phyloP scores from a whole-genome alignment of 1,140 invertebrate genomes.

The Drosophila navojoa region DNA sequence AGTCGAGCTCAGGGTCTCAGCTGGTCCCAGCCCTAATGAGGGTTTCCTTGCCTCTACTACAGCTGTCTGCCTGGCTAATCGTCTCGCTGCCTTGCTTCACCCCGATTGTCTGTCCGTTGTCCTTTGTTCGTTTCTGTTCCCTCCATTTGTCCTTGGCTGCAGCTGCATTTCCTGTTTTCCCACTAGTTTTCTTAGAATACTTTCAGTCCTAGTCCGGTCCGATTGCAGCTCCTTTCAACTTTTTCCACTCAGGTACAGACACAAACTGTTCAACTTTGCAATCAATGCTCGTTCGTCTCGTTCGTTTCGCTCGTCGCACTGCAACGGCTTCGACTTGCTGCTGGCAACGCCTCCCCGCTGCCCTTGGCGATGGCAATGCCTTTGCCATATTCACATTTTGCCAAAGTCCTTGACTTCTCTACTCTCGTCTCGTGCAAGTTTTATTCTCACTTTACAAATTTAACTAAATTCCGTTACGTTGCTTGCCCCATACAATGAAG shows the following conservation, averaged over 20 bases:
- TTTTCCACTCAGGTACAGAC: not conserved
- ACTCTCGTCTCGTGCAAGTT: too few species aligned
- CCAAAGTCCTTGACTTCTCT: too few species aligned
- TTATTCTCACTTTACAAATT: too few species aligned
- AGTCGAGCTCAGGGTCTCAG: not conserved
- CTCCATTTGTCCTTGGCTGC: not conserved
- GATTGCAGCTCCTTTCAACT: not conserved
- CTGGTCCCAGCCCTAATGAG: not conserved
- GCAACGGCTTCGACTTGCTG: not conserved
- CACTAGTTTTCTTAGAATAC: too few species aligned
- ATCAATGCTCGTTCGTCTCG: not conserved
- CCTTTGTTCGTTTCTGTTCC: too few species aligned
- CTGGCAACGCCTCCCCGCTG: not conserved
- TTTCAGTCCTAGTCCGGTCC: too few species aligned
- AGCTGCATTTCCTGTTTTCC: constrained; percentile 2
- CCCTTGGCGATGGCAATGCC: not conserved
- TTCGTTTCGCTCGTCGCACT: not conserved
- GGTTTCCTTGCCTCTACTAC: not conserved
- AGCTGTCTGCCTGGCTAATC: not conserved
- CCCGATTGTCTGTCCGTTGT: too few species aligned
- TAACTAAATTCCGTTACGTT: too few species aligned
- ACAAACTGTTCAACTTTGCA: not conserved
- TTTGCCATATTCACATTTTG: too few species aligned
- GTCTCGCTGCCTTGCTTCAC: not conserved
- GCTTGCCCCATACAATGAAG: too few species aligned